A percentile compares a stretch with the other conserved stretches of the same genome.
phyloP scores from a whole-genome alignment of 2,888 invertebrate species.

The Nomada ferruginata region DNA sequence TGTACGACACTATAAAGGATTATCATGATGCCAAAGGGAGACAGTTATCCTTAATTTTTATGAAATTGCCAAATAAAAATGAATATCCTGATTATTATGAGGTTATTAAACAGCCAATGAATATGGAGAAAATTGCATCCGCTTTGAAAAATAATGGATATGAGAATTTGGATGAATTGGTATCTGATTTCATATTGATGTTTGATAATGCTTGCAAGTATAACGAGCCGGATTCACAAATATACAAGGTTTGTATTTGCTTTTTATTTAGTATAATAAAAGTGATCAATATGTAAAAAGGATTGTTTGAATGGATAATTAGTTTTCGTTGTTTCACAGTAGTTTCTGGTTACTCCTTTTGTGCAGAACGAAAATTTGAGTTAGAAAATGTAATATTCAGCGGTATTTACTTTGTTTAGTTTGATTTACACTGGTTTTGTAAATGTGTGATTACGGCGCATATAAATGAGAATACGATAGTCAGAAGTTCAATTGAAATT shows the following conservation, averaged over 20 bases:
- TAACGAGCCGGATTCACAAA: slow-evolving; percentile 98
- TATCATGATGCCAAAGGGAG: slow-evolving; percentile 94
- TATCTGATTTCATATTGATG: slow-evolving; percentile 95
- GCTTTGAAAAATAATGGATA: slow-evolving; percentile 92
- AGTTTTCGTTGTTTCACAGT: neutral
- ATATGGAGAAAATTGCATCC: slow-evolving; percentile 96
- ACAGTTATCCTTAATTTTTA: slow-evolving; percentile 97
- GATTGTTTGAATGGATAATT: neutral
- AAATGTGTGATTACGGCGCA: neutral
- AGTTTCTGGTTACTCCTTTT: neutral
- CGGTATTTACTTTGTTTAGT: neutral
- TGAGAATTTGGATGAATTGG: slow-evolving; percentile 93
- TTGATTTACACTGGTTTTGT: neutral
- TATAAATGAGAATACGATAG: neutral
- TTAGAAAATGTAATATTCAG: neutral
- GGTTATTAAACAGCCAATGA: slow-evolving; percentile 97
- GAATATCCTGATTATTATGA: slow-evolving; percentile 99
- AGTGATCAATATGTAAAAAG: neutral
- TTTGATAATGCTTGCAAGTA: slow-evolving; percentile 98
- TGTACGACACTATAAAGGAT: slow-evolving; percentile 96
- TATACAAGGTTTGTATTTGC: slow-evolving; percentile 90
- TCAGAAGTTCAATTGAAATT: slow-evolving; percentile 65
- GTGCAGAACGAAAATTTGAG: neutral
- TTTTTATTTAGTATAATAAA: neutral
- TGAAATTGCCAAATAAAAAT: slow-evolving; percentile 96